Conservation (phyloP, 2,797 vertebrate genomes). For the Pagetopsis macropterus region DNA sequence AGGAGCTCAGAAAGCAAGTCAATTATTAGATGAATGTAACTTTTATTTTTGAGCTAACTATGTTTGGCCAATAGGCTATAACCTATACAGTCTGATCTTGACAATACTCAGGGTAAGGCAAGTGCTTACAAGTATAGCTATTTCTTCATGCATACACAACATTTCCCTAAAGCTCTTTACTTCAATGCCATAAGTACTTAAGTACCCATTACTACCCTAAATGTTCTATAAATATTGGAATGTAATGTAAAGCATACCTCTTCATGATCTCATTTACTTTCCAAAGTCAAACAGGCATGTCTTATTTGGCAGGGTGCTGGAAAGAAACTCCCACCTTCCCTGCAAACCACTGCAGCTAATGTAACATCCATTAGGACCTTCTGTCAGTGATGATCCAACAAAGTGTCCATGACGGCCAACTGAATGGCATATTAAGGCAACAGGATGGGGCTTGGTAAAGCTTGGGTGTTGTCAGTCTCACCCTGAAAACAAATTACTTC, state of each 20-base stretch:
- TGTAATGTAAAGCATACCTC: slow-evolving; percentile 29
- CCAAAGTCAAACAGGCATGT: slow-evolving; percentile 38
- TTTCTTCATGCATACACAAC: neutral
- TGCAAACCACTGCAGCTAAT: slow-evolving; percentile 23
- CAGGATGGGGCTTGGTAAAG: slow-evolving; percentile 25
- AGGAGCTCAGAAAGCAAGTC: slow-evolving; percentile 26
- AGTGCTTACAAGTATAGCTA: neutral
- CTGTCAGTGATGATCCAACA: slow-evolving; percentile 38
- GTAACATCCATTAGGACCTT: slow-evolving; percentile 36
- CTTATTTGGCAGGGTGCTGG: slow-evolving; percentile 39
- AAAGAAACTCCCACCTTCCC: slow-evolving; percentile 32
- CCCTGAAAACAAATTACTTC: slow-evolving; percentile 63
- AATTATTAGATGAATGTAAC: slow-evolving; percentile 32
- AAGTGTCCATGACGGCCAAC: slow-evolving; percentile 31
- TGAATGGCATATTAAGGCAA: slow-evolving; percentile 51
- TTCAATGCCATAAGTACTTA: slow-evolving; percentile 3
- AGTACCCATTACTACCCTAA: slow-evolving; percentile 26
- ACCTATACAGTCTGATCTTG: neutral
- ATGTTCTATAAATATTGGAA: slow-evolving; percentile 58
- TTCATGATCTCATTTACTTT: slow-evolving; percentile 53
- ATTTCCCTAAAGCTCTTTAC: neutral
- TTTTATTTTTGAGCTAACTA: slow-evolving; percentile 39
- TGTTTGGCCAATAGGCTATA: neutral
- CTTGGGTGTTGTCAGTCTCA: slow-evolving; percentile 44
- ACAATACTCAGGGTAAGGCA: too few species aligned